Evolutionary conservation across 1,140 invertebrate genomes (phyloP), one percentile per base, ranked within the genome.

Genomic region (Papilio polyxenes): DNA sequence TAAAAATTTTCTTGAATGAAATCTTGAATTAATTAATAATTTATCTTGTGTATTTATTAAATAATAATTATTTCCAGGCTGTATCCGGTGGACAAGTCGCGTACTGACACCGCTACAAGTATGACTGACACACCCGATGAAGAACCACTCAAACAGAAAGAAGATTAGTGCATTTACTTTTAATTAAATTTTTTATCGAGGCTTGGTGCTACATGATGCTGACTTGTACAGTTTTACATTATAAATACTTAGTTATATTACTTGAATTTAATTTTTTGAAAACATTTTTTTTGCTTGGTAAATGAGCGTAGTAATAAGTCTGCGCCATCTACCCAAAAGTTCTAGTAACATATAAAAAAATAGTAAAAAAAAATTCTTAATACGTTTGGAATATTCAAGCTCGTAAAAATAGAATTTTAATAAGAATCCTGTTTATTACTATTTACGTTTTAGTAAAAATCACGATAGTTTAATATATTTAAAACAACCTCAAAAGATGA

Each of bases 31-130:
- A n/a, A n/a, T n/a, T n/a, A n/a, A n/a, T n/a, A n/a, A n/a, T 59
- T 78, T 8, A 49, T 56, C 53, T 53, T 11, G 20, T 56, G n/a
- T 7, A 37, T 53, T 5, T 3, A 80, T 7, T 49, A 44, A 82
- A 53, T 75, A 56, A 56, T 40, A 44, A 72, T 75, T 77, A 78
- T 82, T 88, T 87, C 53, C 76, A 98, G 98, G 98, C 95, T 99
- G 37, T 99, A 99, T 92, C 98, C 98, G 40, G 98, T 99, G 11
- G 99, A 99, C 92, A 98, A 97, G 90, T 96, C 93, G 9, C 96
- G 99, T 84, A 95, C 97, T 17, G 98, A 99, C 92, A 97, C 95
- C 49, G 95, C 95, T 0, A 89, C 93, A 13, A 92, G 92, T 59
- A 95, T 95, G 87, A 94, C 92, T 56, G 95, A 95, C 59, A 90